Base-by-base conservation (phyloP, 2,113 vertebrate genomes). In the Neolamprologus sp. region DNA sequence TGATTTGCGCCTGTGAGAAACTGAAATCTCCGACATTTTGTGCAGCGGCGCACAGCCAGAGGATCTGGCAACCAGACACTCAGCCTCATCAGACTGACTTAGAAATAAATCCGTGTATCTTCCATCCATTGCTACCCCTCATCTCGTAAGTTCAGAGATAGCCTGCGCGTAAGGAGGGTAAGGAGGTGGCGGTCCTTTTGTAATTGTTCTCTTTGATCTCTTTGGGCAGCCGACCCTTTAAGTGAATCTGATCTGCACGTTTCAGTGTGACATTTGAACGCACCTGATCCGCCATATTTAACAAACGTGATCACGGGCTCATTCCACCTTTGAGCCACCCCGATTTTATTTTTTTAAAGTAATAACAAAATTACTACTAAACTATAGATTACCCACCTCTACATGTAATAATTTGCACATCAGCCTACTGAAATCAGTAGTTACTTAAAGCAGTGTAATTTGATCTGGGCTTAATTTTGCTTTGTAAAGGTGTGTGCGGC, bases 221-320 rank as follows among this genome's bases (percentile, higher is more conserved):
- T 35, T 80, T 53, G 60, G 30, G 17, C 16, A 23, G 17, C 17
- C 47, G 35, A 40, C n/a, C 54, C 16, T 6, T 23, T 19, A 65
- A 17, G 65, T 58, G 17, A 75, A 55, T 63, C 68, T n/a, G 21
- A 54, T 65, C 28, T 28, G 55, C 85, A 78, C 81, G 42, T 91
- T 58, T 88, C 65, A 14, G n/a, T 30, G 78, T 58, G 49, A 57
- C 80, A 84, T 55, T 65, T 90, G 81, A 93, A 90, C 92, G 86
- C 92, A 94, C 91, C 91, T 95, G 91, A 89, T 90, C 89, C 91
- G 91, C 90, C 94, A 95, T 94, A 71, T 95, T 95, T 94, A 12
- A 49, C 84, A 63, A 78, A 88, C 87, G 84, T 87, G 80, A 88
- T 58, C 79, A n/a, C 11, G 42, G 19, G 8, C 49, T 78, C 35